These are phyloP conservation scores for Crenichthys baileyi DNA, from an alignment of 2,797 vertebrate genomes.

Conservation along the genomic window DNA sequence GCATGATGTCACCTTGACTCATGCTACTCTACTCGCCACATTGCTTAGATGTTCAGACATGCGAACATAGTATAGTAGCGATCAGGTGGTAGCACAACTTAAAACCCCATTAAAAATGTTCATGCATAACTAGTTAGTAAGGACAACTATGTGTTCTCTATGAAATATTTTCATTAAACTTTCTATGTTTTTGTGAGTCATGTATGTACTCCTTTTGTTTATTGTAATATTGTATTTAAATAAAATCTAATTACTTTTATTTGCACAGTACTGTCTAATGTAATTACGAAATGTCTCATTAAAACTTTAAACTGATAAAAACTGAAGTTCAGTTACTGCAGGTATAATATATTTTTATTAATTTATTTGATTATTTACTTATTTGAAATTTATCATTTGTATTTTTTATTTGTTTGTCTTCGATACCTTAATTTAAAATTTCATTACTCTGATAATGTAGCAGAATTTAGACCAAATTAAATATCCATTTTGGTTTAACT, in stretches of 20 bases:
- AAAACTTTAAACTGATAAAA: background rate
- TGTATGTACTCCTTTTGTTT: background rate
- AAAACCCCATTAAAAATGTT: background rate
- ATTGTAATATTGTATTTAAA: background rate
- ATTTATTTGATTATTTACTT: background rate
- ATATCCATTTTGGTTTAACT: background rate
- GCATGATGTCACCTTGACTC: slow-evolving; percentile 68
- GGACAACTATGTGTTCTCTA: background rate
- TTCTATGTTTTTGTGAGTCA: background rate
- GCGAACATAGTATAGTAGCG: slow-evolving; percentile 17
- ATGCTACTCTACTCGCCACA: slow-evolving; percentile 52
- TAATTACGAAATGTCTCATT: background rate
- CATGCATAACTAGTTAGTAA: background rate
- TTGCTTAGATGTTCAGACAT: slow-evolving; percentile 41
- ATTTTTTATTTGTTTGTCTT: background rate
- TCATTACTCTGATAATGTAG: background rate
- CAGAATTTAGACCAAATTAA: background rate
- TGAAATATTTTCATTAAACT: background rate
- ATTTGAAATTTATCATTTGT: background rate
- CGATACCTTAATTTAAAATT: background rate
- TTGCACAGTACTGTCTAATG: background rate
- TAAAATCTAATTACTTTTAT: background rate
- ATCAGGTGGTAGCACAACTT: slow-evolving; percentile 29
- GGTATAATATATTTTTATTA: background rate
- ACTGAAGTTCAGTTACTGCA: background rate